phyloP scores from a whole-genome alignment of 1,140 invertebrate genomes.

The Teleopsis dalmanni region DNA sequence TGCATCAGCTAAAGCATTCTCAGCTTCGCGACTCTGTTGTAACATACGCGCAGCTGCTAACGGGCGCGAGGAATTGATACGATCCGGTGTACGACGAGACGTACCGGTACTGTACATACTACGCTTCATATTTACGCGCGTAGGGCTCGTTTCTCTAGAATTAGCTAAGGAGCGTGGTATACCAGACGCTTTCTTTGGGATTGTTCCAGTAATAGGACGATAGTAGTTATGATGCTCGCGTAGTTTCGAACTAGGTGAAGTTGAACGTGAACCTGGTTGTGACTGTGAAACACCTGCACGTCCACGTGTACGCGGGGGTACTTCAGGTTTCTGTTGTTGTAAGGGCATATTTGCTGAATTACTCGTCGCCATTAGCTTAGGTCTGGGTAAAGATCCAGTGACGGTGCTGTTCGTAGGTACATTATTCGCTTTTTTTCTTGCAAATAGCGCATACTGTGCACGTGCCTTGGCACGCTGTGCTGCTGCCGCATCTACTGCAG shows the following conservation, averaged over 20 bases:
- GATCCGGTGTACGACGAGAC: conserved; percentile 47
- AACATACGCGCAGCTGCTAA: conserved; percentile 75
- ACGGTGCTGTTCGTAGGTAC: conserved; percentile 45
- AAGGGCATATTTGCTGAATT: conserved; percentile 11
- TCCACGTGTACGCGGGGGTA: conserved; percentile 49
- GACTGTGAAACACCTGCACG: conserved; percentile 75
- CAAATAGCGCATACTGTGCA: conserved; percentile 69
- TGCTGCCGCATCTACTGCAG: conserved; percentile 85
- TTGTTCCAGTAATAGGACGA: conserved; percentile 29
- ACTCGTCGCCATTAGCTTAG: conserved; percentile 38
- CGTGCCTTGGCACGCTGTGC: conserved; percentile 76
- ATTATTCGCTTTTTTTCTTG: conserved; percentile 55
- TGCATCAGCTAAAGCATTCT: conserved; percentile 70
- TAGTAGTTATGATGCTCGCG: conserved; percentile 50
- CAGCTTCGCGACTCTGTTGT: conserved; percentile 82
- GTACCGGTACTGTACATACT: conserved; percentile 33
- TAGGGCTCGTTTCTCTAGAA: conserved; percentile 60
- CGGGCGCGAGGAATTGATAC: conserved; percentile 50
- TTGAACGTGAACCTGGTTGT: conserved; percentile 73
- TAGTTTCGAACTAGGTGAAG: conserved; percentile 75
- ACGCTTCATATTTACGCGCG: conserved; percentile 41
- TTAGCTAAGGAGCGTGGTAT: conserved; percentile 64
- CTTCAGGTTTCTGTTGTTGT: conserved; percentile 46
- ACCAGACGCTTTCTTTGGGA: conserved; percentile 53
- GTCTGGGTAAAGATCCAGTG: conserved; percentile 61